Conservation (phyloP, 2,113 vertebrate genomes). For the Lampris incognitus region DNA sequence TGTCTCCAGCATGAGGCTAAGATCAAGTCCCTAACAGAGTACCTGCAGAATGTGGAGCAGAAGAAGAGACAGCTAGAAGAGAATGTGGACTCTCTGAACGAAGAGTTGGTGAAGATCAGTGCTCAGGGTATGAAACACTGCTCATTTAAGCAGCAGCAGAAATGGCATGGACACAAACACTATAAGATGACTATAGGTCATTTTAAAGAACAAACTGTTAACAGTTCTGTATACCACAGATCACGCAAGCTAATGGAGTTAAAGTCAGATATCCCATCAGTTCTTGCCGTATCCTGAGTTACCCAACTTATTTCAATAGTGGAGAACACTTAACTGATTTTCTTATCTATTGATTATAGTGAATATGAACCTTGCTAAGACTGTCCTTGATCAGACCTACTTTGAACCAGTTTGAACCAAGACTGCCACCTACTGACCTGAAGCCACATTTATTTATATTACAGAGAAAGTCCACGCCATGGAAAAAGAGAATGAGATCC, state of each 20-base stretch:
- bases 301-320: not conserved
- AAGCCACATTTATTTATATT: slow-evolving; percentile 20
- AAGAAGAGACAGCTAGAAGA: slow-evolving; percentile 97
- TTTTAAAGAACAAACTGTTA: too few relatives aligned
- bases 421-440: not conserved
- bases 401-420: not conserved
- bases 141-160: too few relatives aligned
- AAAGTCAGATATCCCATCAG: too few relatives aligned
- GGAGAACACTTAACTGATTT: too few relatives aligned
- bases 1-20: slow-evolving; percentile 92
- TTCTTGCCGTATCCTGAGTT: too few relatives aligned
- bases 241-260: too few relatives aligned
- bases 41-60: slow-evolving; percentile 96
- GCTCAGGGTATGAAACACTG: slow-evolving; percentile 87
- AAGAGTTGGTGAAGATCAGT: slow-evolving; percentile 93
- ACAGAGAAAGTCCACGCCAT: slow-evolving; percentile 96
- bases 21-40: slow-evolving; percentile 96
- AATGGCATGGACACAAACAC: not conserved
- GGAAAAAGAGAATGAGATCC: slow-evolving; percentile 97
- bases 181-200: not conserved
- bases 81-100: slow-evolving; percentile 93
- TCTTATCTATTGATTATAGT: not conserved
- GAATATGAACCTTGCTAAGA: not conserved
- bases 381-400: not conserved
- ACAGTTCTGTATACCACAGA: too few relatives aligned